Percentiles rank a stretch among this genome's conserved stretches.
phyloP scores from a whole-genome alignment of 2,113 vertebrate genomes.

The Bubo bubo region DNA sequence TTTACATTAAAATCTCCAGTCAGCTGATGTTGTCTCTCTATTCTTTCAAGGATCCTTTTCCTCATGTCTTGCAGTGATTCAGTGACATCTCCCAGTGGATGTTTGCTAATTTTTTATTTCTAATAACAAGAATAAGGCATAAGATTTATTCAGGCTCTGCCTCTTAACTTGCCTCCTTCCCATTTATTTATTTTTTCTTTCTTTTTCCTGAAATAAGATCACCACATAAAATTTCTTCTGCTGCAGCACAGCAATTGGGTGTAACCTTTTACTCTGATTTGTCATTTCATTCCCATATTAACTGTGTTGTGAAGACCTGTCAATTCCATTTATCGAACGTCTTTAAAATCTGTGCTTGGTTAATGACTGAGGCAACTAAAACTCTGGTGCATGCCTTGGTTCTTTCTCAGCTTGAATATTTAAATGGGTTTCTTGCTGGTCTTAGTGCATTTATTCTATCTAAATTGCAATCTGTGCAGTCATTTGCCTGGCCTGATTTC shows the following conservation, averaged over 20 bases:
- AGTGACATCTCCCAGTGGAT: background rate
- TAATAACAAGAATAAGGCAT: background rate
- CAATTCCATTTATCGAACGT: constrained; percentile 16
- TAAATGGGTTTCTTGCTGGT: constrained; percentile 11
- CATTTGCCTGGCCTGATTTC: background rate
- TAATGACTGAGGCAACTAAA: constrained; percentile 28
- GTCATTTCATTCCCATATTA: constrained; percentile 11
- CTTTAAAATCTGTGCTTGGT: constrained; percentile 1
- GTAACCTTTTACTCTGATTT: constrained; percentile 18
- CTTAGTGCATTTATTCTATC: background rate
- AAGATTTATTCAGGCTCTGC: background rate
- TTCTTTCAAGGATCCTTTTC: background rate
- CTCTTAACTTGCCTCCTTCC: background rate
- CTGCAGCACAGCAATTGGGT: background rate
- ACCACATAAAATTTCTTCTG: background rate
- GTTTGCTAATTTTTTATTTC: background rate
- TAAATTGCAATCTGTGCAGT: constrained; percentile 20
- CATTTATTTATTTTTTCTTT: background rate
- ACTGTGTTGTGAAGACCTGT: background rate
- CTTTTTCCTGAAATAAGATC: background rate
- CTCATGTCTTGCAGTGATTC: background rate
- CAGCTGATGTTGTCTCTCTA: background rate
- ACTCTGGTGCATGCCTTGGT: background rate
- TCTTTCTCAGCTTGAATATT: constrained; percentile 26
- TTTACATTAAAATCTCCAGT: background rate